Conservation (phyloP, 2,113 vertebrate genomes). For the Propithecus coquereli region DNA sequence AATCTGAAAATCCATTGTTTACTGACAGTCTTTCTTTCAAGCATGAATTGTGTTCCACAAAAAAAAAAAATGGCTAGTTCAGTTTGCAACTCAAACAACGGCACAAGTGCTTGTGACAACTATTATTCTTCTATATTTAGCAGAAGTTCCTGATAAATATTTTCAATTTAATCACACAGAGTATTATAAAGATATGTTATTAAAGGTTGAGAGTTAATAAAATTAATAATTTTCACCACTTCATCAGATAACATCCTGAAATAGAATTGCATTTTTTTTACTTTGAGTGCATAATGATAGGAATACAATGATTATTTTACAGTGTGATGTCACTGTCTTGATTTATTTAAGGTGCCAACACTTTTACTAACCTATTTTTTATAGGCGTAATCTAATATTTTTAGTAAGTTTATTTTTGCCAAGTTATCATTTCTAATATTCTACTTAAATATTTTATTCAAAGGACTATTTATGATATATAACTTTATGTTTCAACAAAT, state of each 20-base stretch:
- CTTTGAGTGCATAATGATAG: not conserved
- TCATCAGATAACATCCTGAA: not conserved
- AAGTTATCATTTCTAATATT: not conserved
- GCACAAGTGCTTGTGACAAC: not conserved
- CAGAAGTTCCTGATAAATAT: not conserved
- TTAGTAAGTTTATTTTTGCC: not conserved
- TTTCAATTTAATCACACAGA: no score
- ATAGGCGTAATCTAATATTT: not conserved
- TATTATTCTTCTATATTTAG: not conserved
- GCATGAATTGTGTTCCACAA: not conserved
- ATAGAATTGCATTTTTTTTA: not conserved
- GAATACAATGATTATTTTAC: not conserved
- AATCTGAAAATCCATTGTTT: not conserved
- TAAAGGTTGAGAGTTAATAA: not conserved
- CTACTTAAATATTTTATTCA: not conserved
- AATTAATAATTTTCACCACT: not conserved
- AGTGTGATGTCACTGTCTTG: not conserved
- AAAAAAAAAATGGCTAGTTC: not conserved
- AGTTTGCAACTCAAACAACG: not conserved
- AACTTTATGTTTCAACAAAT: not conserved
- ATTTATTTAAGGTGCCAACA: not conserved
- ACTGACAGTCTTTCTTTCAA: not conserved
- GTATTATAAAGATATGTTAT: not conserved
- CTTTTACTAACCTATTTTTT: not conserved
- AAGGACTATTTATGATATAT: not conserved